A percentile compares a stretch with the other conserved stretches of the same genome.
phyloP scores from a whole-genome alignment of 1,140 invertebrate species.

The Zaprionus inermis region DNA sequence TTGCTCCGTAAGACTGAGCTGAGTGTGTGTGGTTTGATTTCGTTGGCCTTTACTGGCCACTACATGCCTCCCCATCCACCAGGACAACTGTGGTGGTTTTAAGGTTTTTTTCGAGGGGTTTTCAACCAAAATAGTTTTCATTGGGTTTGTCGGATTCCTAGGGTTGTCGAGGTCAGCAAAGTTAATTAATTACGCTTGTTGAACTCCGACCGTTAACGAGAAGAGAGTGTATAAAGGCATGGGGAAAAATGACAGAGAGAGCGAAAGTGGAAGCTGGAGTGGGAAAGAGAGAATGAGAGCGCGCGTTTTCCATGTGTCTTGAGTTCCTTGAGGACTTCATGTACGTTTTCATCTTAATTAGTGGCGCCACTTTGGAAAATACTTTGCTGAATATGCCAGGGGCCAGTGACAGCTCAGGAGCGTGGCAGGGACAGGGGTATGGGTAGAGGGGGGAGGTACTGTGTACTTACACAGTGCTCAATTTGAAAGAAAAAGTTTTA shows the following conservation, averaged over 20 bases:
- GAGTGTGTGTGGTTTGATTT: constrained; percentile 49
- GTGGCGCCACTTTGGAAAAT: constrained; percentile 35
- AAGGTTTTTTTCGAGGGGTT: not conserved
- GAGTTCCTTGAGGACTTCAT: not conserved
- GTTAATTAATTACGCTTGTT: constrained; percentile 55
- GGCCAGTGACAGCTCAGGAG: not conserved
- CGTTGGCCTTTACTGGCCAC: not conserved
- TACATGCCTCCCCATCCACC: not conserved
- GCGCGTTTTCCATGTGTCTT: not conserved
- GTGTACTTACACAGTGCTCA: constrained; percentile 30
- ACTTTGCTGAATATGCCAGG: constrained; percentile 8
- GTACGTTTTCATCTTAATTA: constrained; percentile 46
- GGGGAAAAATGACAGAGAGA: not conserved
- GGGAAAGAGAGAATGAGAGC: not conserved
- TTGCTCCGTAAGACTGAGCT: not conserved
- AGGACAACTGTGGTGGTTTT: not conserved
- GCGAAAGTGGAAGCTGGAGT: not conserved
- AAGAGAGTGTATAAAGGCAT: too few relatives aligned
- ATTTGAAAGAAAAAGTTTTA: constrained; percentile 81
- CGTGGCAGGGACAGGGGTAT: not conserved
- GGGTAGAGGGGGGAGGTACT: not conserved
- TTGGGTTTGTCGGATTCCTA: not conserved
- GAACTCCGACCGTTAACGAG: constrained; percentile 14
- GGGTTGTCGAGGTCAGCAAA: constrained; percentile 13
- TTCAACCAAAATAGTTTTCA: not conserved